These are phyloP conservation scores for Bimastos eiseni DNA, from an alignment of 2,888 invertebrate species.

Conservation along the genomic window DNA sequence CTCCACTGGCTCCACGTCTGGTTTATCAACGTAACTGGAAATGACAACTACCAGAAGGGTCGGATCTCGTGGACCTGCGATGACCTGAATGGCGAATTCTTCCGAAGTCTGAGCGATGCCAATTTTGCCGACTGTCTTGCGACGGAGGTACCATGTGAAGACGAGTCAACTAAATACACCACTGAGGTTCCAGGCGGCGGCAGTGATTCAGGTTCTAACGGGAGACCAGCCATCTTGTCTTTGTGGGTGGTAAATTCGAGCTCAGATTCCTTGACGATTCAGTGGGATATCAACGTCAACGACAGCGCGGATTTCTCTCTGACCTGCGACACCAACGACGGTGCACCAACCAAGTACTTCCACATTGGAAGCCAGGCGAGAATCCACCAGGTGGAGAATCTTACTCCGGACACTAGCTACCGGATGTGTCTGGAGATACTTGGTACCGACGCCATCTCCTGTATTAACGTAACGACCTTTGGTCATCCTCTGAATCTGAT, in stretches of 20 bases:
- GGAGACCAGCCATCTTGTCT: background rate
- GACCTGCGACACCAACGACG: background rate
- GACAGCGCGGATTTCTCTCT: background rate
- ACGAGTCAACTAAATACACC: background rate
- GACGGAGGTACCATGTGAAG: background rate
- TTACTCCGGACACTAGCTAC: background rate
- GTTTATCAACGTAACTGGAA: background rate
- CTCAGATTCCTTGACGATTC: background rate
- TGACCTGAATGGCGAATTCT: background rate
- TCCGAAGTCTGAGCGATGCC: background rate
- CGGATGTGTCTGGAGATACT: background rate
- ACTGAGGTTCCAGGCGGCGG: background rate
- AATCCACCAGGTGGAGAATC: background rate
- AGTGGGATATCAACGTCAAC: background rate
- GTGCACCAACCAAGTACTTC: background rate
- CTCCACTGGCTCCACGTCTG: conserved; percentile 20
- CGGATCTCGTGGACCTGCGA: conserved; percentile 22
- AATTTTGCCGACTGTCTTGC: background rate
- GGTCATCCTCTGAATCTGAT: background rate
- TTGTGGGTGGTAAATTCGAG: background rate
- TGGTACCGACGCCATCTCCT: background rate
- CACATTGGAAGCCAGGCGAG: background rate
- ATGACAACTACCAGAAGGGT: background rate
- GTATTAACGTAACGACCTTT: background rate
- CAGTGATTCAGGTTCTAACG: background rate